These are phyloP conservation scores for Bagarius yarrelli DNA, from an alignment of 2,113 vertebrate genomes.

Conservation along the genomic window DNA sequence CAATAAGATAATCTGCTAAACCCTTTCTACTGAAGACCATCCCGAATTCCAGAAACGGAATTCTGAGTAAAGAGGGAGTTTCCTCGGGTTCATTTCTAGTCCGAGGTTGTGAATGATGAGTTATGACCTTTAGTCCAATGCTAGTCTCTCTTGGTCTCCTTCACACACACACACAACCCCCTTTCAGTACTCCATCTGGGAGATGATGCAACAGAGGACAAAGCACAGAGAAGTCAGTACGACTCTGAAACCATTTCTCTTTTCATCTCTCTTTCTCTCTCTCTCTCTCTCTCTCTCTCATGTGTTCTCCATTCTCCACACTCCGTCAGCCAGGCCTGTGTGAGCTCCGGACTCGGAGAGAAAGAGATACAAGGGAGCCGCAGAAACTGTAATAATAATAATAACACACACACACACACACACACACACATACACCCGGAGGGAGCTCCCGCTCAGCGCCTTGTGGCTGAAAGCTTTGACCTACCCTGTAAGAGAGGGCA, in stretches of 20 bases:
- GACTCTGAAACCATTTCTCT: slow-evolving; percentile 58
- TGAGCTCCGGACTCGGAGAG: slow-evolving; percentile 6
- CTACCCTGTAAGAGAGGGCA: slow-evolving; percentile 59
- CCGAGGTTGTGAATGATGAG: not conserved
- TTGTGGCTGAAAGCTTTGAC: slow-evolving; percentile 48
- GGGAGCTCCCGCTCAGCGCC: slow-evolving; percentile 14
- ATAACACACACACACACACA: slow-evolving; percentile 8
- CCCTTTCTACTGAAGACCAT: no score
- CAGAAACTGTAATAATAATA: slow-evolving; percentile 33
- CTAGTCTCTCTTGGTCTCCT: not conserved
- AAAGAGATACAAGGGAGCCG: slow-evolving; percentile 27
- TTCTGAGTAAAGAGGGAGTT: not conserved
- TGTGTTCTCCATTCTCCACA: slow-evolving; percentile 38
- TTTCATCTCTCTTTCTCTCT: not conserved
- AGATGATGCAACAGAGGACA: slow-evolving; percentile 69
- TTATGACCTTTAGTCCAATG: slow-evolving; percentile 8
- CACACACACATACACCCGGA: slow-evolving; percentile 7
- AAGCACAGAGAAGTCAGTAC: slow-evolving; percentile 67
- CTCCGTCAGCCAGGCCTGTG: slow-evolving; percentile 20
- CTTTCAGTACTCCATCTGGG: slow-evolving; percentile 61
- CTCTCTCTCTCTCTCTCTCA: slow-evolving; percentile 7
- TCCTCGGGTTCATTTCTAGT: not conserved
- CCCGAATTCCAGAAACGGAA: not conserved
- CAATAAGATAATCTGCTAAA: not conserved
- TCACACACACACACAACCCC: slow-evolving; percentile 13